Evolutionary conservation across 2,113 vertebrate genomes (phyloP).

Genomic region (Rynchops niger): DNA sequence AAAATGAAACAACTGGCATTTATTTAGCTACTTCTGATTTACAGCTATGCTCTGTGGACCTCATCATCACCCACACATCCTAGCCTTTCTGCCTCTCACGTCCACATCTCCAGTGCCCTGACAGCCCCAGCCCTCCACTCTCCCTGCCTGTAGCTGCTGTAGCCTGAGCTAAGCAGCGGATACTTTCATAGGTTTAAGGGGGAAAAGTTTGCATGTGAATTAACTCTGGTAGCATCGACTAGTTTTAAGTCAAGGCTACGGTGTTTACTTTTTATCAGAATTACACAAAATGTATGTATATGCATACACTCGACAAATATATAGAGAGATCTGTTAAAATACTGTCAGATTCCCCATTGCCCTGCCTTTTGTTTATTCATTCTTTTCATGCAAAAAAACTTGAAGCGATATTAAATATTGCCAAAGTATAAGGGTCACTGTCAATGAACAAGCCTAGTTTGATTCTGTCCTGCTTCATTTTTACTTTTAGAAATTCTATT

Average conservation of each 20-base stretch:
- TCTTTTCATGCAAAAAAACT: neutral
- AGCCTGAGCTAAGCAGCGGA: neutral
- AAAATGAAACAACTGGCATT: neutral
- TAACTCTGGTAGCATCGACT: neutral
- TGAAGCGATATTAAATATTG: neutral
- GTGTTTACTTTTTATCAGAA: neutral
- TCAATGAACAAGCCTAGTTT: neutral
- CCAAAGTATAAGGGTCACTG: neutral
- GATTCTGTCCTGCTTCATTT: neutral
- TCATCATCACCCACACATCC: neutral
- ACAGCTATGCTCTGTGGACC: neutral
- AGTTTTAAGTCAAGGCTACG: neutral
- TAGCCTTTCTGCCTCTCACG: neutral
- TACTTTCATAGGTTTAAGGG: neutral
- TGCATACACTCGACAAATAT: neutral
- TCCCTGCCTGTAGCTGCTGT: neutral
- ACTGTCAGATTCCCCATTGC: neutral
- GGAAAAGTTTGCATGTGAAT: neutral
- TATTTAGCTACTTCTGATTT: constrained; percentile 12
- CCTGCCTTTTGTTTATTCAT: neutral
- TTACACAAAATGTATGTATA: neutral
- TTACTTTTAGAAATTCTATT: neutral
- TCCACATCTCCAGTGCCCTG: accelerated
- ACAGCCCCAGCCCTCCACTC: neutral
- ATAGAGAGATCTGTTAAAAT: neutral